Base-by-base conservation (phyloP, 2,888 invertebrate genomes). In the Chelonus formosanus region DNA sequence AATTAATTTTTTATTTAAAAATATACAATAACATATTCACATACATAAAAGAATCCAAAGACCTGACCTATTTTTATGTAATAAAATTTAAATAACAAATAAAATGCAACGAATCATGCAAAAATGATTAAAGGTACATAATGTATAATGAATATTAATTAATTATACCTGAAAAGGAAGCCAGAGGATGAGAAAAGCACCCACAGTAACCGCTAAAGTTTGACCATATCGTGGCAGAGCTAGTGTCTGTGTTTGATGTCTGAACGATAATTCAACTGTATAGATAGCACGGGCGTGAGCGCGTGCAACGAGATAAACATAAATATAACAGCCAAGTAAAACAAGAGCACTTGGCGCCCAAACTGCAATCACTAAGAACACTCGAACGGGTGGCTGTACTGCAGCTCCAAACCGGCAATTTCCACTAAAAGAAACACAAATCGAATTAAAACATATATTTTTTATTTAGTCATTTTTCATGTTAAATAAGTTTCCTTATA, bases 241-340 rank as follows among this genome's bases (percentile, higher is more conserved):
- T 72, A 82, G 74, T 44, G 84, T 82, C 73, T 86, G 85, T 43
- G 80, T 80, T 74, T 83, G 74, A 74, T 85, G 84, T 61, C 86
- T 81, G 65, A 88, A 83, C 31, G 88, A 88, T 62, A 87, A 84
- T 73, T 90, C 87, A 31, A 88, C 87, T 47, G 88, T 89, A 71
- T 88, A 88, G 72, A 90, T 90, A 47, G 89, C 89, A 54, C 88
- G 82, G 8, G 89, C 89, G 73, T 90, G 90, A 66, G 88, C 88
- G 66, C 89, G 82, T 7, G 90, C 90, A 40, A 90, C 87, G 67
- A 88, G 83, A 78, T 89, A 90, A 68, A 90, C 88, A 83, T 89
- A 89, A 72, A 86, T 86, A 80, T 90, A 90, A 78, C 89, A 89
- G 52, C 86, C 85, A 53, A 89, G 80, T 6, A 89, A 84, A 35